A percentile compares a stretch with the other conserved stretches of the same genome.
Conservation (phyloP, 2,113 vertebrate genomes). For the Myodes glareolus region DNA sequence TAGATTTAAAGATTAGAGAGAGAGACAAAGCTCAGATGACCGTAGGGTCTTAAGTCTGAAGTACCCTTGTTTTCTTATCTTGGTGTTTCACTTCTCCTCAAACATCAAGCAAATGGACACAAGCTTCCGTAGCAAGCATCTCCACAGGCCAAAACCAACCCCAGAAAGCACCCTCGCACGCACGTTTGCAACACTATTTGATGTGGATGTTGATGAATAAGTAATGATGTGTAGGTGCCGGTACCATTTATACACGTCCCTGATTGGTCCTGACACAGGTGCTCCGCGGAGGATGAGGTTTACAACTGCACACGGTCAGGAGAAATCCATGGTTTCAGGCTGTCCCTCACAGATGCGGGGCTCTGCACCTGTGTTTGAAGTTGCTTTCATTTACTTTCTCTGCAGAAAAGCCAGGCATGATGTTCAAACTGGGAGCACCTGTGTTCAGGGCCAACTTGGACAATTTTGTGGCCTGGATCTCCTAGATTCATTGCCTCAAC, state of each 20-base stretch:
- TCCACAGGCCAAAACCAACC: not conserved
- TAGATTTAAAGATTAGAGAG: slow-evolving; percentile 9
- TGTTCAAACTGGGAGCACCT: slow-evolving; percentile 82
- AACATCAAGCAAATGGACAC: slow-evolving; percentile 71
- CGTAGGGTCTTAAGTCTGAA: not conserved
- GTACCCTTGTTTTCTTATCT: slow-evolving; percentile 66
- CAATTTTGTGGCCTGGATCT: slow-evolving; percentile 63
- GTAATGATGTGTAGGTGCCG: slow-evolving; percentile 75
- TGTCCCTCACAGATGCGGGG: slow-evolving; percentile 76
- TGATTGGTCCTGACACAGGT: slow-evolving; percentile 82
- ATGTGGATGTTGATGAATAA: slow-evolving; percentile 66
- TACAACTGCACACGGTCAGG: slow-evolving; percentile 70
- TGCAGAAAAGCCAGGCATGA: slow-evolving; percentile 72
- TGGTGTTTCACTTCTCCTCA: slow-evolving; percentile 60
- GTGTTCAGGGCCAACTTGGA: slow-evolving; percentile 78
- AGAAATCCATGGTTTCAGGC: slow-evolving; percentile 78
- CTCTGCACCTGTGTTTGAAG: slow-evolving; percentile 86
- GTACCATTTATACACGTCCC: slow-evolving; percentile 57
- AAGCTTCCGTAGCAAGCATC: slow-evolving; percentile 42
- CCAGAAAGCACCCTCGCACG: slow-evolving; percentile 9
- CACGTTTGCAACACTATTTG: slow-evolving; percentile 68
- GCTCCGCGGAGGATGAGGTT: slow-evolving; percentile 70
- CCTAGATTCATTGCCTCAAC: slow-evolving; percentile 61
- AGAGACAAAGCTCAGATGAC: not conserved
- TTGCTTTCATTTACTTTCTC: slow-evolving; percentile 76